Base-by-base conservation (phyloP, 2,797 vertebrate species). In the Tauraco hartlaubi region DNA sequence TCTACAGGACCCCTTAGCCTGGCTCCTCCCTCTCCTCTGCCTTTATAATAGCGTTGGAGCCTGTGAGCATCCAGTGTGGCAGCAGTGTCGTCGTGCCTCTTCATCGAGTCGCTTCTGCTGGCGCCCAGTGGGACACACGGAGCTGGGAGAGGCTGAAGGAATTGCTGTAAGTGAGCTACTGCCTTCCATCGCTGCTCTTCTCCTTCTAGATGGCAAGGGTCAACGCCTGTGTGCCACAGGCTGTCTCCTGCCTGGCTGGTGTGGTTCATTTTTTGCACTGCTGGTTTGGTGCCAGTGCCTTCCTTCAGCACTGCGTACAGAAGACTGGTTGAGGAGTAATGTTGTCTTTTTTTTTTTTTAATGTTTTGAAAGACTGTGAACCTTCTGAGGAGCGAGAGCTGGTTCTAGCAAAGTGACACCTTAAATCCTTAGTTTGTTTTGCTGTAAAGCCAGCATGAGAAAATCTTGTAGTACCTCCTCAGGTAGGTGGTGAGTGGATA, bases 11-110 rank as follows among this genome's bases (percentile, higher is more conserved):
- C 58, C 23, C 72, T 63, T 12, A 6, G 51, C 67, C 75, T 51
- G 74, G 73, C 96, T 93, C 95, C 96, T 87, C 95, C 94, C 71
- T 82, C 87, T 44, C 64, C 39, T 63, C 41, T 49, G 9, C 21
- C 58, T 74, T 67, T 93, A 95, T 84, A 44, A 63, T 12, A 43
- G 88, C 1, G 0, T 13, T 5, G 63, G 8, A 20, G 33, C 49
- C 67, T 17, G 29, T 1, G 8, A 49, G 20, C 8, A 0, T 41
- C 9, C 79, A 26, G 22, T 6, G 18, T 10, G 29, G 33, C 55
- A 14, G 56, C 62, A 62, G 37, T 39, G n/a, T 3, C 59, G 9
- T 9, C 31, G 48, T 67, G 85, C 78, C 63, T 23, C 39, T 13
- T 33, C 55, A 5, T 51, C 61, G 18, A 13, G 61, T 43, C 4